phyloP scores from a whole-genome alignment of 1,140 invertebrate genomes.

The Listronotus bonariensis region DNA sequence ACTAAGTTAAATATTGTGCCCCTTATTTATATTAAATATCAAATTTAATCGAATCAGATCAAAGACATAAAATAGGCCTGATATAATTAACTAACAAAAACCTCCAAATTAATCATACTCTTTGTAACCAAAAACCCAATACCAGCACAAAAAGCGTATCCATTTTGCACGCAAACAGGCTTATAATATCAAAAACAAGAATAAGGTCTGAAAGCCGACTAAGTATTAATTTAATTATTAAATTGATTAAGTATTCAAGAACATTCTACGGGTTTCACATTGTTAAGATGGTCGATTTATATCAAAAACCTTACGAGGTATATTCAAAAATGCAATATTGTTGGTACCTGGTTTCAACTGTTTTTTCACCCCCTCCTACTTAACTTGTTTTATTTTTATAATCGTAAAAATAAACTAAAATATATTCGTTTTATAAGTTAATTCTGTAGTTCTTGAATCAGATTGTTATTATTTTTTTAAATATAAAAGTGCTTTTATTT shows the following conservation, averaged over 20 bases:
- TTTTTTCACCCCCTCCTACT: too few relatives aligned
- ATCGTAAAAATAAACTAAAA: too few relatives aligned
- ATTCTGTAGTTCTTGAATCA: too few relatives aligned
- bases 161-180: constrained; percentile 14
- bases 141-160: constrained; percentile 1
- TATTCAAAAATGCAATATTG: too few relatives aligned
- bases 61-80: too few relatives aligned
- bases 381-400: too few relatives aligned
- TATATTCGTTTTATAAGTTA: too few relatives aligned
- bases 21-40: background rate
- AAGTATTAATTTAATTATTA: constrained; percentile 20
- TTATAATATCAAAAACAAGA: constrained; percentile 12
- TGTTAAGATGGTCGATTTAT: constrained; percentile 4
- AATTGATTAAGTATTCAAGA: constrained; percentile 18
- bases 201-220: constrained; percentile 6
- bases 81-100: background rate
- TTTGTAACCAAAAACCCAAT: constrained; percentile 11
- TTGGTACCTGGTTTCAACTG: too few relatives aligned
- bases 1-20: too few relatives aligned
- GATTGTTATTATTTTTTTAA: too few relatives aligned
- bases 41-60: background rate
- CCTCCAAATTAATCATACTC: constrained; percentile 7
- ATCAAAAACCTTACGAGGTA: too few relatives aligned
- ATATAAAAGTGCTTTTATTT: too few relatives aligned
- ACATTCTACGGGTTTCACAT: constrained; percentile 3